A percentile compares a stretch with the other conserved stretches of the same genome.
phyloP scores from a whole-genome alignment of 2,797 vertebrate genomes.

The Cottoperca gobio region DNA sequence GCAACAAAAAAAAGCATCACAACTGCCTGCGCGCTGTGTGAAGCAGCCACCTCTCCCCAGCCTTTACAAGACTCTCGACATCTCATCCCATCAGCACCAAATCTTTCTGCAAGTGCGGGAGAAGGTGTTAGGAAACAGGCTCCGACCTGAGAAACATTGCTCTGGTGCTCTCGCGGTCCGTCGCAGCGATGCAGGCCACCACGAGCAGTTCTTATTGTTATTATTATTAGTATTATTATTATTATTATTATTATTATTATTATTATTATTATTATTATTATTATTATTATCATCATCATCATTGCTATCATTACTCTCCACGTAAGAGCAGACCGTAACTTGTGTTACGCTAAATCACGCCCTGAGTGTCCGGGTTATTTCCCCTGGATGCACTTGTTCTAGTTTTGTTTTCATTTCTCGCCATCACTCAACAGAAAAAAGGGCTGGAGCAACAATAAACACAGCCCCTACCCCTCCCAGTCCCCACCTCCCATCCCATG shows the following conservation, averaged over 20 bases:
- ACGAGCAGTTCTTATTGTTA: slow-evolving; percentile 10
- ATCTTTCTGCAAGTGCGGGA: slow-evolving; percentile 32
- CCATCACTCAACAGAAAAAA: slow-evolving; percentile 63
- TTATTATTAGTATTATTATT: slow-evolving; percentile 10
- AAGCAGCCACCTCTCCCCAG: slow-evolving; percentile 48
- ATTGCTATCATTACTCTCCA: slow-evolving; percentile 2
- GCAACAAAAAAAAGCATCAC: slow-evolving; percentile 18
- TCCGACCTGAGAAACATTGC: background rate
- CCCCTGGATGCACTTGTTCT: slow-evolving; percentile 58
- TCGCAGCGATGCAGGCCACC: slow-evolving; percentile 65
- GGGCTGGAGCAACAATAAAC: slow-evolving; percentile 70
- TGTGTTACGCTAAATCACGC: slow-evolving; percentile 26
- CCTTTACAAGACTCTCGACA: slow-evolving; percentile 25
- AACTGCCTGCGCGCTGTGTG: slow-evolving; percentile 64
- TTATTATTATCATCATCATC: slow-evolving; percentile 3
- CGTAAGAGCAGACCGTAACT: slow-evolving; percentile 31
- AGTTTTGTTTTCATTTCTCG: slow-evolving; percentile 67
- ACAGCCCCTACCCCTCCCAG: slow-evolving; percentile 18
- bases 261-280: background rate
- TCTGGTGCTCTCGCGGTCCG: slow-evolving; percentile 20
- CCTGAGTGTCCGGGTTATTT: slow-evolving; percentile 28
- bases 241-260: background rate
- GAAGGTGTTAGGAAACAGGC: slow-evolving; percentile 23
- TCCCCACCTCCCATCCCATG: background rate
- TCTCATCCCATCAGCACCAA: slow-evolving; percentile 35